Conservation (phyloP, 2,113 vertebrate genomes). For the Ia io region DNA sequence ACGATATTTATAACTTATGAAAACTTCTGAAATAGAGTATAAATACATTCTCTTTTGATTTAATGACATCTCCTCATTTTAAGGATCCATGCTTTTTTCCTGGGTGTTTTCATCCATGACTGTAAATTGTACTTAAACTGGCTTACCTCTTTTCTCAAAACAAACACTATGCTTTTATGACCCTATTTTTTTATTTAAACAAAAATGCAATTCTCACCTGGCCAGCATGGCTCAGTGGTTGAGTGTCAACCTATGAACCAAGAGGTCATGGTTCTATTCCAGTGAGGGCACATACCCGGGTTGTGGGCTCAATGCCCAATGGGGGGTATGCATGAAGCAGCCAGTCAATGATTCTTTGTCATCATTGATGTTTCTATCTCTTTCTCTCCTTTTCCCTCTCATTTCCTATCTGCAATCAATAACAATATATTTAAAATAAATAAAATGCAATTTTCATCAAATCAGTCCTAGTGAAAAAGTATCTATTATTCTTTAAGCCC, state of each 20-base stretch:
- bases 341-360: too few species aligned
- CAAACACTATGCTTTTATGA: background rate
- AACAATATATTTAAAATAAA: too few species aligned
- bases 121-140: background rate
- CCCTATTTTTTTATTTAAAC: background rate
- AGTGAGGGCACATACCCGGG: too few species aligned
- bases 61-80: background rate
- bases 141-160: background rate
- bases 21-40: background rate
- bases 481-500: background rate
- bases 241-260: too few species aligned
- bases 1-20: background rate
- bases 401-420: too few species aligned
- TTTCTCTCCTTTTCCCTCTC: too few species aligned
- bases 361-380: too few species aligned
- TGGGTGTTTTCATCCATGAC: background rate
- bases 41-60: background rate
- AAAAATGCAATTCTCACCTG: background rate
- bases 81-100: background rate
- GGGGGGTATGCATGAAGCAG: too few species aligned
- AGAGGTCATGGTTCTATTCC: too few species aligned
- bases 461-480: background rate
- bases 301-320: too few species aligned
- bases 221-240: too few species aligned
- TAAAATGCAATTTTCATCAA: background rate